Percentiles rank a stretch among this genome's conserved stretches.
Conservation (phyloP, 1,140 invertebrate genomes). For the Drosophila subobscura region DNA sequence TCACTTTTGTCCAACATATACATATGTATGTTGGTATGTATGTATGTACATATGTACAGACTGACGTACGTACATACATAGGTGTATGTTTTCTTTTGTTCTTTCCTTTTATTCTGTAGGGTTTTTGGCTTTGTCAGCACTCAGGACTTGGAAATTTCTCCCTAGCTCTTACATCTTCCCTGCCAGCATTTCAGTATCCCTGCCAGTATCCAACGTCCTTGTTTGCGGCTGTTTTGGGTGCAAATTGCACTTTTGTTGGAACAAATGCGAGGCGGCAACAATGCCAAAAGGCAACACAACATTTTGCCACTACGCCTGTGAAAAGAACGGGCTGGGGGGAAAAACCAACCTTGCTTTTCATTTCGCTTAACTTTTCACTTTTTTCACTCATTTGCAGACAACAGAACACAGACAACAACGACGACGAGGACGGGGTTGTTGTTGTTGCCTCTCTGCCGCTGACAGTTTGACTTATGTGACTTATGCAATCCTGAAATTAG, state of each 20-base stretch:
- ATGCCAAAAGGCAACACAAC: constrained; percentile 59
- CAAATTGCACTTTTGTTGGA: constrained; percentile 80
- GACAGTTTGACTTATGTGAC: constrained; percentile 69
- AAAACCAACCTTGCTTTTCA: constrained; percentile 59
- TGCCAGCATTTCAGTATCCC: too few species aligned
- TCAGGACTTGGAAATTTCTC: background rate
- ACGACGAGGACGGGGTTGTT: too few species aligned
- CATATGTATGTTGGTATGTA: constrained; percentile 44
- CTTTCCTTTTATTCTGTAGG: background rate
- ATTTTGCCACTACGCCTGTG: constrained; percentile 43
- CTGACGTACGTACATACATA: too few species aligned
- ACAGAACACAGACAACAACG: background rate
- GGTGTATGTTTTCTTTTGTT: constrained; percentile 57
- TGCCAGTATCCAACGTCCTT: background rate
- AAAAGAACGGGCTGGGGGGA: constrained; percentile 12
- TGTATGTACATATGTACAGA: constrained; percentile 1
- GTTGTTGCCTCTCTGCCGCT: constrained; percentile 51
- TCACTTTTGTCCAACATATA: constrained; percentile 39
- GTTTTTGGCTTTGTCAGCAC: constrained; percentile 69
- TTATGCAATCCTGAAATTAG: constrained; percentile 67
- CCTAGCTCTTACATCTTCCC: background rate
- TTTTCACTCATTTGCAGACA: constrained; percentile 44
- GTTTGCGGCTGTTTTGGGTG: constrained; percentile 68
- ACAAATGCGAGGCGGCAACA: constrained; percentile 72
- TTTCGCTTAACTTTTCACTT: constrained; percentile 79